Evolutionary conservation across 2,113 vertebrate species (phyloP), one percentile per base, ranked within the genome.

Genomic region (Scartelaos histophorus): DNA sequence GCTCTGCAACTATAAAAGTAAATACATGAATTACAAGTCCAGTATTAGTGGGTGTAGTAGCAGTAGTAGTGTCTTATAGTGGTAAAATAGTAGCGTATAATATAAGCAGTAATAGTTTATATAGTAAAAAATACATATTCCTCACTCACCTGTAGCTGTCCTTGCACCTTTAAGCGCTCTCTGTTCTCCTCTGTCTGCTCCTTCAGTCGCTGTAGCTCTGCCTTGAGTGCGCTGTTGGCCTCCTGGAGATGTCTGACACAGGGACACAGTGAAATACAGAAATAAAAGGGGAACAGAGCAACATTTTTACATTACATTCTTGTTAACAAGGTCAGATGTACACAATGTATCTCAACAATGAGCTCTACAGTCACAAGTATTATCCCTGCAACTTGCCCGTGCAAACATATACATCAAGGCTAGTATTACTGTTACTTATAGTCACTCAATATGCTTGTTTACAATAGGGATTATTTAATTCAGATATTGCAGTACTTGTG

Each of bases 171-270:
- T 45, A 92, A 85, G 85, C 60, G 34, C 60, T 86, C 87, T 93
- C 74, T 72, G 76, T 81, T 87, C 84, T 73, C 70, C 76, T 91
- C 77, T 78, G 69, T 76, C 73, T 73, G 79, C 60, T 56, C 72
- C 90, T 81, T 84, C 22, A 88, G 83, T 80, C 88, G 86, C 73
- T 85, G 88, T 76, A 91, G 66, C 78, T 89, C 82, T 64, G 75
- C 84, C 85, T 87, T 90, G 81, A 93, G 84, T 34, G 58, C 47
- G 78, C 85, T 60, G 87, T 90, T 87, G 83, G 71, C 85, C 76
- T 89, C 87, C 85, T 92, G 90, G 65, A 92, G 86, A 69, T 81
- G 72, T 72, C 92, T 92, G 79, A 85, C 69, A 85, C 76, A 87
- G 62, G 51, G 57, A 70, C 56, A 75, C 62, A 43, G 69, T 77